Conservation (phyloP, 2,888 invertebrate genomes). For the Callinectes sapidus region DNA sequence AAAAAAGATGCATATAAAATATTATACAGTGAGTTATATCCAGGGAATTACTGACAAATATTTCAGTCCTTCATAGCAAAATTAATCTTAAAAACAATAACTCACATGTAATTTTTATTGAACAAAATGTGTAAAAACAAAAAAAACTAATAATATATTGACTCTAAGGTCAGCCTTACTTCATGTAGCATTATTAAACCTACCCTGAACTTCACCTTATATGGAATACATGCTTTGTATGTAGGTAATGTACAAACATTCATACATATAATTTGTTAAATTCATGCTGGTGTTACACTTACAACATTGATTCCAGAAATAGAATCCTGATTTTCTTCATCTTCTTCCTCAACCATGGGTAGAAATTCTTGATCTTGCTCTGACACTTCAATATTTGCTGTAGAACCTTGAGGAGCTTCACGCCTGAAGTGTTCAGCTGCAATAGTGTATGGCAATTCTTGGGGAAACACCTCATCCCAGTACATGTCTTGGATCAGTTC, state of each 20-base stretch:
- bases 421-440: slow-evolving; percentile 85
- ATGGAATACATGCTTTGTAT: too few relatives aligned
- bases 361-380: slow-evolving; percentile 62
- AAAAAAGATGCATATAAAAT: slow-evolving; percentile 12
- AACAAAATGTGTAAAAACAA: neutral
- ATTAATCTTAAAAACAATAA: too few relatives aligned
- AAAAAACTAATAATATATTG: neutral
- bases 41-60: neutral
- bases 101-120: too few relatives aligned
- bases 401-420: slow-evolving; percentile 61
- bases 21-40: neutral
- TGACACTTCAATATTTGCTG: slow-evolving; percentile 63
- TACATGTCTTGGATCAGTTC: slow-evolving; percentile 93
- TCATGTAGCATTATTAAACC: neutral
- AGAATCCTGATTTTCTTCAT: slow-evolving; percentile 47
- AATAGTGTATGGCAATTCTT: slow-evolving; percentile 91
- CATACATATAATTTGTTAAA: neutral
- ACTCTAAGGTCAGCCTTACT: neutral
- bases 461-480: slow-evolving; percentile 94
- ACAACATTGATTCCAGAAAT: slow-evolving; percentile 35
- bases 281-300: neutral
- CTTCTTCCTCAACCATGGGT: slow-evolving; percentile 57
- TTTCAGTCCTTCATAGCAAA: too few relatives aligned
- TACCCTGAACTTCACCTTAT: neutral
- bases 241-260: neutral